A percentile compares a stretch with the other conserved stretches of the same genome.
Evolutionary conservation across 2,888 invertebrate genomes (phyloP).

Genomic region (Scotopteryx bipunctaria): DNA sequence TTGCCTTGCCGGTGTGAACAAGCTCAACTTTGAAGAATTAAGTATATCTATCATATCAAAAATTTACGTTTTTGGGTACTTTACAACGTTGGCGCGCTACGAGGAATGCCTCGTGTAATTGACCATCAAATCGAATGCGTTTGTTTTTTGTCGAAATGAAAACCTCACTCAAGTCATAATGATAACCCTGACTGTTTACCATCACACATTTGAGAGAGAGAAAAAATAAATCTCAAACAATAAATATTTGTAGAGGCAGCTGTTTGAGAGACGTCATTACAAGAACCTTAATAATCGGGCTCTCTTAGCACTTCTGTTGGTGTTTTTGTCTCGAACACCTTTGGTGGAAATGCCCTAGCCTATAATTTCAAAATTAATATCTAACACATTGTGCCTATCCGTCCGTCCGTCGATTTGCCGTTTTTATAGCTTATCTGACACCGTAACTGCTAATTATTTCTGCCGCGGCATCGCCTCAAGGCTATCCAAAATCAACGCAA

Average conservation of each 20-base stretch:
- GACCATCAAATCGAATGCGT: slow-evolving; percentile 18
- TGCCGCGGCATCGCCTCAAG: slow-evolving; percentile 61
- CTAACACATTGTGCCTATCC: slow-evolving; percentile 81
- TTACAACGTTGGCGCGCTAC: neutral
- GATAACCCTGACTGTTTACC: slow-evolving; percentile 27
- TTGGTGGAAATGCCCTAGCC: slow-evolving; percentile 63
- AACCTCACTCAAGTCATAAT: slow-evolving; percentile 29
- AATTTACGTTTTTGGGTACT: slow-evolving; percentile 7
- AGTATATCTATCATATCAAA: neutral
- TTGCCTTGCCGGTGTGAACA: too few relatives aligned
- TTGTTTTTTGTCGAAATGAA: slow-evolving; percentile 23
- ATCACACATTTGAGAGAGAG: slow-evolving; percentile 28
- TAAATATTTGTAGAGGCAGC: slow-evolving; percentile 81
- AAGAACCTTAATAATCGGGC: slow-evolving; percentile 73
- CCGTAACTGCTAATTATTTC: slow-evolving; percentile 72
- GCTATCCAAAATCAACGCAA: slow-evolving; percentile 44
- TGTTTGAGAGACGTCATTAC: slow-evolving; percentile 71
- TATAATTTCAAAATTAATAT: slow-evolving; percentile 81
- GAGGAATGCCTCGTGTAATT: too few relatives aligned
- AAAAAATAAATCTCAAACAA: slow-evolving; percentile 58
- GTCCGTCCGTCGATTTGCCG: slow-evolving; percentile 70
- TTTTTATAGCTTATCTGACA: slow-evolving; percentile 74
- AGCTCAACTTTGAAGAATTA: too few relatives aligned
- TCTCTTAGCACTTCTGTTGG: slow-evolving; percentile 79
- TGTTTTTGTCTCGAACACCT: slow-evolving; percentile 74